Evolutionary conservation across 30 jellyfish, hydroid and myxozoan species (phyloP).

Genomic region (Chrysaora quinquecirrha): DNA sequence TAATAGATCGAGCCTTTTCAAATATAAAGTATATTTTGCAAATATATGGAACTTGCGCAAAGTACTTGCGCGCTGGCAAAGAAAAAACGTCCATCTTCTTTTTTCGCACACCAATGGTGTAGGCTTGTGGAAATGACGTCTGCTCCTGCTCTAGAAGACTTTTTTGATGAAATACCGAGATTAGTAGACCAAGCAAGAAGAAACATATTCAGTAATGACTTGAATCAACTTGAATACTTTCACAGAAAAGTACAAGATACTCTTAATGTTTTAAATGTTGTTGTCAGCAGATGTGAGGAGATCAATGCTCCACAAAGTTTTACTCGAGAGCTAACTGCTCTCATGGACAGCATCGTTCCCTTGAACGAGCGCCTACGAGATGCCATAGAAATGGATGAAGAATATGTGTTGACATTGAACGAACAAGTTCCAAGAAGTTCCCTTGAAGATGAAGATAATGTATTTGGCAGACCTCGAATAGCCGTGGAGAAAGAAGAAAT

Average conservation of each 20-base stretch:
- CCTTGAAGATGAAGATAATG: background rate
- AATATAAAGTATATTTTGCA: no score
- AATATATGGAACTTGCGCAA: no score
- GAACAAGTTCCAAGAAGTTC: background rate
- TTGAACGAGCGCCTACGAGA: background rate
- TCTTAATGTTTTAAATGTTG: constrained; percentile 27
- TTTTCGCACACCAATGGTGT: no score
- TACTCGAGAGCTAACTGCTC: background rate
- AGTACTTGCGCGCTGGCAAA: no score
- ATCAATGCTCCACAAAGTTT: background rate
- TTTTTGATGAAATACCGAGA: constrained; percentile 52
- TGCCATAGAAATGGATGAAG: background rate
- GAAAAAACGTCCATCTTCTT: background rate
- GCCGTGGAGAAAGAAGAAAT: constrained; percentile 20
- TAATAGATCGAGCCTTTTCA: no score
- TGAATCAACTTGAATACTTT: constrained; percentile 37
- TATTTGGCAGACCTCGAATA: constrained; percentile 28
- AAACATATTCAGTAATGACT: constrained; percentile 36
- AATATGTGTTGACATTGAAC: background rate
- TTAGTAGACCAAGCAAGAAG: constrained; percentile 38
- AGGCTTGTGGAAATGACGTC: constrained; percentile 15
- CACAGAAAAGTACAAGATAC: constrained; percentile 26
- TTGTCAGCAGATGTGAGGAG: constrained; percentile 36
- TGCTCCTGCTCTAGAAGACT: constrained; percentile 31
- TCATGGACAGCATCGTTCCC: background rate